Conservation (phyloP, 2,113 vertebrate species). For the Neogale vison region DNA sequence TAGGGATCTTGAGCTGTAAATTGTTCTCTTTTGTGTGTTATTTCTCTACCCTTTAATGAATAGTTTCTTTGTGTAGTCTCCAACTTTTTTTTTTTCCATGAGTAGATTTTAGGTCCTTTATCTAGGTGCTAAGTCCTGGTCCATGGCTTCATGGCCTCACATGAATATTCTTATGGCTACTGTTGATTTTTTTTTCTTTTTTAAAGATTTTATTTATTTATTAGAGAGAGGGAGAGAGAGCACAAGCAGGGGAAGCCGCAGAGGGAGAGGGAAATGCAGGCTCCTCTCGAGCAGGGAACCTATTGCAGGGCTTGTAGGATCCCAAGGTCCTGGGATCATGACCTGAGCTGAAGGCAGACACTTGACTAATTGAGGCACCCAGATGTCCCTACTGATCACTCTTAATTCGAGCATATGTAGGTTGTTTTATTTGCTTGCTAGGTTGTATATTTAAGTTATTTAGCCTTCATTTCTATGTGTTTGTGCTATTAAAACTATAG, state of each 20-base stretch:
- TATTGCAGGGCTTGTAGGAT: no score
- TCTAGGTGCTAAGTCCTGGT: neutral
- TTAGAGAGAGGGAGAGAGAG: neutral
- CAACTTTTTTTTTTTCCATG: neutral
- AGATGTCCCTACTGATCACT: neutral
- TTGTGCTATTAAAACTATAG: neutral
- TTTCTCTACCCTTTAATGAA: neutral
- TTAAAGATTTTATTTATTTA: no score
- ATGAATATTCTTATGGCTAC: neutral
- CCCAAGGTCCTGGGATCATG: neutral
- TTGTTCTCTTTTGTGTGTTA: neutral
- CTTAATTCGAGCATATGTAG: neutral
- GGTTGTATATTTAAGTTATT: neutral
- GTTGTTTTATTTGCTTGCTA: neutral
- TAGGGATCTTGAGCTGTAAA: neutral
- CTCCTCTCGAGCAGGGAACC: no score
- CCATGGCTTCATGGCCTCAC: neutral
- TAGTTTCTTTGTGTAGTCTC: neutral
- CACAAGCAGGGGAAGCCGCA: neutral
- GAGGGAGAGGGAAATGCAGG: neutral
- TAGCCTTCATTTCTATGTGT: neutral
- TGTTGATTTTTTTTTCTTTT: neutral
- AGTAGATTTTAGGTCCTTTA: neutral
- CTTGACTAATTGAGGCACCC: neutral
- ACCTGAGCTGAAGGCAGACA: neutral